These are phyloP conservation scores for Gallinago media DNA, from an alignment of 2,113 vertebrate species.

Conservation along the genomic window DNA sequence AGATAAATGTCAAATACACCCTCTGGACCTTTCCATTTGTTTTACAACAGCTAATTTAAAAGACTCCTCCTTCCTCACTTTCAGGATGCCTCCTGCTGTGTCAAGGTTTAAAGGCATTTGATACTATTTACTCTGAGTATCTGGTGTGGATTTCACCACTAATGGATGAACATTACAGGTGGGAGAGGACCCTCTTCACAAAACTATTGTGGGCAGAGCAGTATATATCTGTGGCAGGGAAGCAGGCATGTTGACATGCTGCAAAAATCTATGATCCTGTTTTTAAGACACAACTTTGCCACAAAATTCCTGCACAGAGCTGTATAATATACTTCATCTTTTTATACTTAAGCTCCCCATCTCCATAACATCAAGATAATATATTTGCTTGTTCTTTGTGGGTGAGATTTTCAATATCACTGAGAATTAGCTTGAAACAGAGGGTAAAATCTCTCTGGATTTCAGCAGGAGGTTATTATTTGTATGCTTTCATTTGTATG, in stretches of 20 bases:
- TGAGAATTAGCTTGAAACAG: constrained; percentile 40
- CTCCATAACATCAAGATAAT: constrained; percentile 4
- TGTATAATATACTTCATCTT: background rate
- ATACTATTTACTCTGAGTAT: constrained; percentile 43
- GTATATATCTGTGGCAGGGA: background rate
- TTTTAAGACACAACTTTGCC: constrained; percentile 4
- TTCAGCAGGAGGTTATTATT: constrained; percentile 43
- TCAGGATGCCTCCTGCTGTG: constrained; percentile 12
- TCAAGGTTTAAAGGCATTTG: constrained; percentile 32
- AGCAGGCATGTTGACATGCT: background rate
- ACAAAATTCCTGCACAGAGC: background rate
- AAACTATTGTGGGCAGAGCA: background rate
- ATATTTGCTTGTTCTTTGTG: constrained; percentile 24
- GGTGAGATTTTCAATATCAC: constrained; percentile 25
- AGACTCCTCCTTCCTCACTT: constrained; percentile 42
- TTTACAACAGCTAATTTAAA: constrained; percentile 56
- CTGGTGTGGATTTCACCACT: constrained; percentile 44
- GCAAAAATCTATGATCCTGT: background rate
- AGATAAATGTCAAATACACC: constrained; percentile 62
- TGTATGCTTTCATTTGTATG: constrained; percentile 26
- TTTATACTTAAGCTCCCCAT: background rate
- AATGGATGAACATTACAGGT: background rate
- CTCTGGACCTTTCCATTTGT: constrained; percentile 55
- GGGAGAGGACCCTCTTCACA: background rate
- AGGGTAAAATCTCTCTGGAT: constrained; percentile 16